These are phyloP conservation scores for Iguana delicatissima DNA, from an alignment of 2,797 vertebrate species.

Conservation along the genomic window DNA sequence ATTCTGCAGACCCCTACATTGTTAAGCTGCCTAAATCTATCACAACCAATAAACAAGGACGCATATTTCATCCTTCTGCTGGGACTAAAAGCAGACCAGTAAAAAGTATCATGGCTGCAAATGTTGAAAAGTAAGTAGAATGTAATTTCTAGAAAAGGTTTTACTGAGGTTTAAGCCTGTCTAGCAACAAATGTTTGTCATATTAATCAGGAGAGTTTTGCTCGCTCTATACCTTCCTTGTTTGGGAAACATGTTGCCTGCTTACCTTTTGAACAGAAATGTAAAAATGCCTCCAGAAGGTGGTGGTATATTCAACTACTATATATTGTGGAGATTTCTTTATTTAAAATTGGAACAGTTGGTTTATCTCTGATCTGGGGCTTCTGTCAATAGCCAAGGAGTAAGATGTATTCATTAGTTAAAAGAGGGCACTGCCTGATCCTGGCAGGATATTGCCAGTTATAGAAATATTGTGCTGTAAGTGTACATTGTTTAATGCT, in stretches of 20 bases:
- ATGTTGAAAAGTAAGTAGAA: conserved; percentile 81
- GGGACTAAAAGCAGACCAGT: conserved; percentile 82
- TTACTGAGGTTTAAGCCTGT: neutral
- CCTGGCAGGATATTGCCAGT: neutral
- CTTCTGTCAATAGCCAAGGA: neutral
- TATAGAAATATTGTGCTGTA: neutral
- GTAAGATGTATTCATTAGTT: neutral
- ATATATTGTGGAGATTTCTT: neutral
- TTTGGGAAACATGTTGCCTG: neutral
- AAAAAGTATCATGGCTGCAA: conserved; percentile 80
- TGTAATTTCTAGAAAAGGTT: neutral
- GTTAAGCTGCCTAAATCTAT: conserved; percentile 48
- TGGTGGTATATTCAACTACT: neutral
- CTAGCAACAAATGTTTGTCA: neutral
- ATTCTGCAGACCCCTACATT: conserved; percentile 77
- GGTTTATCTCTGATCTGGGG: neutral
- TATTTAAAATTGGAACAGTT: neutral
- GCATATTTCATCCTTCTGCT: conserved; percentile 78
- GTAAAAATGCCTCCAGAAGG: neutral
- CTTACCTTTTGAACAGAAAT: neutral
- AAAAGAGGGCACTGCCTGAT: neutral
- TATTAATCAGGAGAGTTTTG: neutral
- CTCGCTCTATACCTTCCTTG: neutral
- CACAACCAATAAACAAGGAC: conserved; percentile 58
- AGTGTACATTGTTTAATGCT: neutral